Evolutionary conservation across 2,113 vertebrate genomes (phyloP), one percentile per base, ranked within the genome.

Genomic region (Theristicus caerulescens): DNA sequence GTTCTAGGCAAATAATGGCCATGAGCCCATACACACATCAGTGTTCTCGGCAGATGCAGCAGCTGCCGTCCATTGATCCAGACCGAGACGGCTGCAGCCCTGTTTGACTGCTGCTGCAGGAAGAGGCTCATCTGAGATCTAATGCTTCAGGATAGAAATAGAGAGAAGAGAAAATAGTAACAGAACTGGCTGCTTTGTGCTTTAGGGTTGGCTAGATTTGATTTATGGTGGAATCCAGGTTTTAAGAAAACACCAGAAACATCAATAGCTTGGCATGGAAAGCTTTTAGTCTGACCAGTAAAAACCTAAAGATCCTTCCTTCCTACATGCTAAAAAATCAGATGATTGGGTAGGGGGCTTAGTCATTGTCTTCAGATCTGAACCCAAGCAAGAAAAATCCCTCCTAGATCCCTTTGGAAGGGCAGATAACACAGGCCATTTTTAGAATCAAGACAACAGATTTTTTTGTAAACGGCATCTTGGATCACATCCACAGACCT

Each of bases 1-100:
- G 25, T 7, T 36, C 17, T 13, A 34, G 70, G 58, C 24, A 82
- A 58, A 22, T 11, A 57, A 10, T 0, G 3, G 65, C 65, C 34
- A 5, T 0, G 14, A 58, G 58, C n/a, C 69, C 2, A 0, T 1
- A 31, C 19, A 19, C 34, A 10, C 12, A 9, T 3, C 32, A 3
- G 34, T 1, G 81, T 2, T 24, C 47, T 15, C 21, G 42, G 83
- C 24, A 62, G 24, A 6, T 10, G 14, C 38, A 38, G 32, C 31
- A 17, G 59, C 65, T 62, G 65, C 64, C 29, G 9, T 6, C 67
- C 67, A 16, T 6, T 19, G 36, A 65, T 31, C 46, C 67, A 11
- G 49, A 26, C 16, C 0, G 1, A 46, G 73, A 3, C 0, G 20
- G 24, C 25, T 29, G 62, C 4, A 86, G 58, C 31, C 38, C 38